Conservation (phyloP, 2,888 invertebrate genomes). For the Nemapogon koenigi region DNA sequence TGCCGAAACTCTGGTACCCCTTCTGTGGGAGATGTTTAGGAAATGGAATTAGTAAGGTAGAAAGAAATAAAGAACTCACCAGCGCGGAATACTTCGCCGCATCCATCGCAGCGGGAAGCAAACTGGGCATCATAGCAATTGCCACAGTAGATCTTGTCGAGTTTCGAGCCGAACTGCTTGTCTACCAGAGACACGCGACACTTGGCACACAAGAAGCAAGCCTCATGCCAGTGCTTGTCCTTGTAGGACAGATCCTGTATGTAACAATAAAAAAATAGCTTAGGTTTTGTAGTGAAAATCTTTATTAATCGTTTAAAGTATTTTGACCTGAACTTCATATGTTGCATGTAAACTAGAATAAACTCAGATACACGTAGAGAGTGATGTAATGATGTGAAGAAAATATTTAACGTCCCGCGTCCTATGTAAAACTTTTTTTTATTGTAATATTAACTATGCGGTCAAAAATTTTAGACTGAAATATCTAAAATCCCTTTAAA, state of each 20-base stretch:
- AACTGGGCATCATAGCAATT: constrained; percentile 99
- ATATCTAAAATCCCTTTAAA: no score
- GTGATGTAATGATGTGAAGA: no score
- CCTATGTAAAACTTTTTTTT: no score
- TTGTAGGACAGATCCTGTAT: constrained; percentile 99
- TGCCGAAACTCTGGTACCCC: no score
- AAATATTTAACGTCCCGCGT: no score
- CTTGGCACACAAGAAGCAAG: constrained; percentile 98
- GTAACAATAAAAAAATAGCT: not conserved
- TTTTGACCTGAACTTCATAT: no score
- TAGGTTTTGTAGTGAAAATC: no score
- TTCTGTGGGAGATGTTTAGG: constrained; percentile 1
- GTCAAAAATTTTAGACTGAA: no score
- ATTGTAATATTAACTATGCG: no score
- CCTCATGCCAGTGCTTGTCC: constrained; percentile 99
- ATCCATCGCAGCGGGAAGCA: constrained; percentile 98
- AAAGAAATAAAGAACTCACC: constrained; percentile 71
- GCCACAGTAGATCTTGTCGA: constrained; percentile 99
- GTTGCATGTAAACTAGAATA: no score
- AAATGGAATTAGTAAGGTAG: not conserved
- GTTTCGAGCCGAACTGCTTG: constrained; percentile 99
- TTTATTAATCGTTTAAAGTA: no score
- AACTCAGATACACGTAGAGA: no score
- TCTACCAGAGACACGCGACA: constrained; percentile 98
- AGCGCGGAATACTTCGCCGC: constrained; percentile 98